Evolutionary conservation across 2,113 vertebrate genomes (phyloP), one percentile per base, ranked within the genome.

Genomic region (Seriola quinqueradiata): DNA sequence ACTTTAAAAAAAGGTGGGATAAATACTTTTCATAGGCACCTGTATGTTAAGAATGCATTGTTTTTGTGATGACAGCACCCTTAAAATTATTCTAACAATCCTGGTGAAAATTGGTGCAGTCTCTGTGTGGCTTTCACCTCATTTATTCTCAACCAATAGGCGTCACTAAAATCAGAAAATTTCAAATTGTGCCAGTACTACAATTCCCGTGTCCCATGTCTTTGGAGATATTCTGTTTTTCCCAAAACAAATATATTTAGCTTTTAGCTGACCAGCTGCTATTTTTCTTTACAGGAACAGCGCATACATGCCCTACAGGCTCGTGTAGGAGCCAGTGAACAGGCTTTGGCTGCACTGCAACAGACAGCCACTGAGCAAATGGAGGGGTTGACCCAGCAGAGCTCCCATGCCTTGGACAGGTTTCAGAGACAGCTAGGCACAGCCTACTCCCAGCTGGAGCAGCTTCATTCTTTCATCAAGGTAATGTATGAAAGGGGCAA

Each of bases 401-500:
- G 95, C 85, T 93, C 94, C 42, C 93, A 95, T 71, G 94, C 94
- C 46, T 92, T 99, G 78, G 95, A 97, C 81, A 84, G 65, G 7
- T 73, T 97, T 34, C 96, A 97, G 92, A 96, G 94, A 82, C 95
- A 96, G 70, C 72, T 97, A 42, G 68, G 91, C 13, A 83, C 94
- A 36, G 90, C 95, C 64, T 94, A 67, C 91, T 91, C 94, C 14
- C 97, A 96, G 90, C 91, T 95, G 75, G 95, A 97, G 60, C 95
- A 99, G 65, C 96, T 98, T 76, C 89, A 92, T 70, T 61, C 85
- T 28, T 98, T 99, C 92, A 95, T 97, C 65, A 96, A 97, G 97
- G 97, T 96, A 90, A 52, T 32, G 94, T 91, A 71, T 44, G 50
- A 13, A 87, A 79, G 52, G 25, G 28, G 12, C 5, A 64, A 36